Percentiles rank a stretch among this genome's conserved stretches.
phyloP scores from a whole-genome alignment of 2,888 invertebrate genomes.

The Synanthedon tipuliformis region DNA sequence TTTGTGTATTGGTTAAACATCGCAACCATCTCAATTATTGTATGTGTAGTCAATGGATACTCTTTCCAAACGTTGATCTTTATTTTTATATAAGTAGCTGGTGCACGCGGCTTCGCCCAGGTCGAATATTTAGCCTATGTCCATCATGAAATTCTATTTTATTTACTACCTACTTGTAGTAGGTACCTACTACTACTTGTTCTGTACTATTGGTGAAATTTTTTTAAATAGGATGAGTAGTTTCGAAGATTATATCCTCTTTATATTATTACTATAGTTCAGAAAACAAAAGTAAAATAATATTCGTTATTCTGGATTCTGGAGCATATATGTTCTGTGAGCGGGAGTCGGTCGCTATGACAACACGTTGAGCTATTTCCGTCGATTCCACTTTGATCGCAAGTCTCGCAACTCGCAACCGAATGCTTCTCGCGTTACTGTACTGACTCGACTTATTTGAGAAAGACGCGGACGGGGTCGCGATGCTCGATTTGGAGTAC shows the following conservation, averaged over 20 bases:
- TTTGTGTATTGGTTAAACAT: too few species aligned
- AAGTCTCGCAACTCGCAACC: constrained; percentile 23
- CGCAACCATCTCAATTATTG: too few species aligned
- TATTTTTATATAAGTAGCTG: too few species aligned
- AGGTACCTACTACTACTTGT: too few species aligned
- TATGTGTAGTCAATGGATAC: too few species aligned
- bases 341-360: constrained; percentile 41
- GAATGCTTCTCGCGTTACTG: background rate
- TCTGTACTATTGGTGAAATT: too few species aligned
- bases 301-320: background rate
- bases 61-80: too few species aligned
- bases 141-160: too few species aligned
- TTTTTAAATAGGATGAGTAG: background rate
- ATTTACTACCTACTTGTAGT: too few species aligned
- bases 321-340: background rate
- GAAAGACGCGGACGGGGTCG: background rate
- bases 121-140: too few species aligned
- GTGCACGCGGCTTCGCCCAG: too few species aligned
- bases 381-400: constrained; percentile 23
- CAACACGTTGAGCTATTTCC: constrained; percentile 34
- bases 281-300: background rate
- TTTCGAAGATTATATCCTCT: background rate
- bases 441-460: background rate
- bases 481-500: too few species aligned
- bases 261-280: background rate